Evolutionary conservation across 2,888 invertebrate genomes (phyloP).

Genomic region (Cistogaster globosa): DNA sequence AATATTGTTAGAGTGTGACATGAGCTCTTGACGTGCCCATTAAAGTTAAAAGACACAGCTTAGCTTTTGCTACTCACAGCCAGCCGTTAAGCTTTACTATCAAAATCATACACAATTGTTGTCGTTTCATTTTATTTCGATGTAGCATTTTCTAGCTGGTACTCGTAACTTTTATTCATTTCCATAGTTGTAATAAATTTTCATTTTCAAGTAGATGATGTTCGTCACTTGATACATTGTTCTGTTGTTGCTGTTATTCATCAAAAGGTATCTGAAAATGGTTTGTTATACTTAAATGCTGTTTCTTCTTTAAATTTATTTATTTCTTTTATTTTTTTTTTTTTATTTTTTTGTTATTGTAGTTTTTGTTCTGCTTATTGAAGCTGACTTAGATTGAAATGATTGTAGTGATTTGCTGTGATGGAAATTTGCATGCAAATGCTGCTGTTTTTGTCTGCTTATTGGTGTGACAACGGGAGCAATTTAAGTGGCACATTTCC

Average conservation of each 20-base stretch:
- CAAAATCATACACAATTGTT: conserved; percentile 18
- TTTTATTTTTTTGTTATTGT: not conserved
- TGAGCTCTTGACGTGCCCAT: conserved; percentile 71
- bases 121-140: conserved; percentile 28
- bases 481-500: conserved; percentile 71
- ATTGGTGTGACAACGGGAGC: conserved; percentile 71
- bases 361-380: not conserved
- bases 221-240: conserved; percentile 61
- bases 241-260: conserved; percentile 46
- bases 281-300: conserved; percentile 70
- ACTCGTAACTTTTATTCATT: conserved; percentile 46
- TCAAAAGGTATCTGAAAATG: conserved; percentile 36
- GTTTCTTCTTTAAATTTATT: conserved; percentile 53
- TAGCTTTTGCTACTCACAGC: conserved; percentile 1
- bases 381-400: conserved; percentile 33
- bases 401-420: conserved; percentile 68
- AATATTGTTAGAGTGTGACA: conserved; percentile 71
- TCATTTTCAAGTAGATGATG: conserved; percentile 54
- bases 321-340: not conserved
- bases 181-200: conserved; percentile 62
- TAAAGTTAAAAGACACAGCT: conserved; percentile 57
- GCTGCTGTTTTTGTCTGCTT: conserved; percentile 61
- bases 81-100: conserved; percentile 11
- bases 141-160: conserved; percentile 28
- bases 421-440: conserved; percentile 72